Conservation (phyloP, 2,797 vertebrate genomes). For the Sparidentex hasta region DNA sequence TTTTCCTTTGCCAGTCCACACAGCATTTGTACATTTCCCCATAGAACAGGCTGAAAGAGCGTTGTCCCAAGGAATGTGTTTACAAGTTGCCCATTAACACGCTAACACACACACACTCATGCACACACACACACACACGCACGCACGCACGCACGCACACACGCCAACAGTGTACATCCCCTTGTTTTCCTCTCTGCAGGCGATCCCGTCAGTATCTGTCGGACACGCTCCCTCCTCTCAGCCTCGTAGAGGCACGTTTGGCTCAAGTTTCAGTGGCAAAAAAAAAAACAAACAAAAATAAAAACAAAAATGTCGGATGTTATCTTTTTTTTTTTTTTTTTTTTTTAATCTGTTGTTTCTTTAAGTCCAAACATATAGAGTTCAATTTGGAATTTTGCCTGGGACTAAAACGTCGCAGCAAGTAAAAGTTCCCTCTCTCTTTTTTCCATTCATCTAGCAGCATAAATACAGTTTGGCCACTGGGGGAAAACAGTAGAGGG, state of each 20-base stretch:
- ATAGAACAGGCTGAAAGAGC: slow-evolving; percentile 92
- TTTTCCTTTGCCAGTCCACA: slow-evolving; percentile 91
- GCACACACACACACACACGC: slow-evolving; percentile 82
- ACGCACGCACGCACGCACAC: slow-evolving; percentile 76
- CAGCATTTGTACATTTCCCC: slow-evolving; percentile 91
- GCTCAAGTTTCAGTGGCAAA: slow-evolving; percentile 99
- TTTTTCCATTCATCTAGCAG: slow-evolving; percentile 91
- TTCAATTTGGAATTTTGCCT: slow-evolving; percentile 99
- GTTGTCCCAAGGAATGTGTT: slow-evolving; percentile 99
- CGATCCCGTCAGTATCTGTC: slow-evolving; percentile 92
- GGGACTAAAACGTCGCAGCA: slow-evolving; percentile 99
- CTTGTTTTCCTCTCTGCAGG: slow-evolving; percentile 91
- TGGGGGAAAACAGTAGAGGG: slow-evolving; percentile 95
- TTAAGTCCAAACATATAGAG: slow-evolving; percentile 93
- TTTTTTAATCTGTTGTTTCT: slow-evolving; percentile 77
- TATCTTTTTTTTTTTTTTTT: slow-evolving; percentile 61
- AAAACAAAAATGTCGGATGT: slow-evolving; percentile 72
- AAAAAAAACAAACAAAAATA: slow-evolving; percentile 89
- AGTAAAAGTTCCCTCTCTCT: slow-evolving; percentile 89
- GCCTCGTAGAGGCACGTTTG: slow-evolving; percentile 99
- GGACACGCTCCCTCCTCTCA: slow-evolving; percentile 92
- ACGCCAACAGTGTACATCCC: slow-evolving; percentile 87
- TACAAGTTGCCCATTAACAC: slow-evolving; percentile 91
- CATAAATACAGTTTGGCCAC: slow-evolving; percentile 99
- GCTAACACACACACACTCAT: slow-evolving; percentile 87